Base-by-base conservation (phyloP, 2,113 vertebrate species). In the Eulemur rufifrons region DNA sequence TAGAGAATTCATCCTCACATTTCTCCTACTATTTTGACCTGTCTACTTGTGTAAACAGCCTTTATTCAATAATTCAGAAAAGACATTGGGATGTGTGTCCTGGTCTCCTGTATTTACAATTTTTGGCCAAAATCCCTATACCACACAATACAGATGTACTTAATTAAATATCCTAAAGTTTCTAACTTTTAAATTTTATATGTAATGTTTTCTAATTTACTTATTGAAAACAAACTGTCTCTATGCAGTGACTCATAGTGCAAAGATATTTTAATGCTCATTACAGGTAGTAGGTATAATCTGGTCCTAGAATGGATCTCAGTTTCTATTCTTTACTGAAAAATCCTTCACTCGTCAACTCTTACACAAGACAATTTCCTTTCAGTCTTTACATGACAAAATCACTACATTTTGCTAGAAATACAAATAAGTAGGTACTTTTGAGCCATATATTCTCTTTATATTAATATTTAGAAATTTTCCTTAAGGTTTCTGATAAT, bases 391-490 rank as follows among this genome's bases (percentile, higher is more conserved):
- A 73, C 14, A 25, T 93, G 82, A 96, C 14, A 94, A 97, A 80
- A 66, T 84, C 52, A 97, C 61, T 29, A 83, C n/a, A 86, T 91
- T 96, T 95, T 93, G 32, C 20, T 86, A 76, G 42, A 80, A 95
- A 91, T 80, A 93, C 15, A 95, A 92, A 61, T 82, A 96, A 64
- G 23, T 8, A 89, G 21, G 5, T 84, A 76, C 13, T 84, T 91
- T 71, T 73, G 5, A 87, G 15, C 20, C 76, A 85, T 32, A 64
- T 56, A 69, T 52, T 86, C 39, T 92, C 47, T 73, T 83, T 73
- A 71, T 47, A 66, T 76, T 95, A 54, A 2, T 54, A 54, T 54
- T 54, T 61, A 84, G 20, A 80, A 39, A 27, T 34, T 50, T 93
- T 95, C 94, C 89, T 86, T 83, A 87, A 89, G 15, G 18, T 37